A percentile compares a stretch with the other conserved stretches of the same genome.
phyloP scores from a whole-genome alignment of 2,888 invertebrate genomes.

The Branchipolynoe longqiensis region DNA sequence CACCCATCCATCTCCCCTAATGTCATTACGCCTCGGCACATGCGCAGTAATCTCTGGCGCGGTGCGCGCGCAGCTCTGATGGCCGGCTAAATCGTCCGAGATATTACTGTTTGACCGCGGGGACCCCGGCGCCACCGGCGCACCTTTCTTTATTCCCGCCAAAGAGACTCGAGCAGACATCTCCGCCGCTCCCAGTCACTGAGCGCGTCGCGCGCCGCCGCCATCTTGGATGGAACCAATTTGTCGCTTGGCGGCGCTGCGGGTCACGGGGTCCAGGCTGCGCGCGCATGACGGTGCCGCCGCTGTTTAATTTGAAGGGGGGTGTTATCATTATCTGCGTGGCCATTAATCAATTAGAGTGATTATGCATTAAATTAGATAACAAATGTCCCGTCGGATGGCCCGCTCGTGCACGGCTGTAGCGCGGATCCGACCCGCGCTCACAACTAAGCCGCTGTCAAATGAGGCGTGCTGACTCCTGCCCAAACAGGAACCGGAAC shows the following conservation, averaged over 20 bases:
- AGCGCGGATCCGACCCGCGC: not conserved
- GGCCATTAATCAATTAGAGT: constrained; percentile 56
- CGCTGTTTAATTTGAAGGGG: constrained; percentile 47
- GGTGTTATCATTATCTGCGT: constrained; percentile 49
- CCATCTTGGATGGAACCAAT: not conserved
- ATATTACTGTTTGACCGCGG: constrained; percentile 33
- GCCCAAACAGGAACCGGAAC: not conserved
- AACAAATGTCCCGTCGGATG: constrained; percentile 37
- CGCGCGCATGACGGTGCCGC: not conserved
- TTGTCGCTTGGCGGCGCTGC: not conserved
- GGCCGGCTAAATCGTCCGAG: constrained; percentile 41
- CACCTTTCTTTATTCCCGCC: constrained; percentile 31
- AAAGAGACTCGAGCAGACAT: constrained; percentile 30
- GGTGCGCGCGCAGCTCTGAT: not conserved
- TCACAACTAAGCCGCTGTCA: constrained; percentile 2
- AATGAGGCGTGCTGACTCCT: constrained; percentile 9
- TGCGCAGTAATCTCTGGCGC: constrained; percentile 29
- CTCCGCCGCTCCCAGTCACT: not conserved
- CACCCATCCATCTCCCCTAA: constrained; percentile 36
- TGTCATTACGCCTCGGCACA: constrained; percentile 50
- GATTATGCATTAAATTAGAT: constrained; percentile 58
- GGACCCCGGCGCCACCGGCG: not conserved
- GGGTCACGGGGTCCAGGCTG: constrained; percentile 35
- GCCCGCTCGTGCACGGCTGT: constrained; percentile 25
- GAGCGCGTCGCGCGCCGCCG: too few relatives aligned